phyloP scores from a whole-genome alignment of 1,140 invertebrate genomes.

The Papilio glaucus region DNA sequence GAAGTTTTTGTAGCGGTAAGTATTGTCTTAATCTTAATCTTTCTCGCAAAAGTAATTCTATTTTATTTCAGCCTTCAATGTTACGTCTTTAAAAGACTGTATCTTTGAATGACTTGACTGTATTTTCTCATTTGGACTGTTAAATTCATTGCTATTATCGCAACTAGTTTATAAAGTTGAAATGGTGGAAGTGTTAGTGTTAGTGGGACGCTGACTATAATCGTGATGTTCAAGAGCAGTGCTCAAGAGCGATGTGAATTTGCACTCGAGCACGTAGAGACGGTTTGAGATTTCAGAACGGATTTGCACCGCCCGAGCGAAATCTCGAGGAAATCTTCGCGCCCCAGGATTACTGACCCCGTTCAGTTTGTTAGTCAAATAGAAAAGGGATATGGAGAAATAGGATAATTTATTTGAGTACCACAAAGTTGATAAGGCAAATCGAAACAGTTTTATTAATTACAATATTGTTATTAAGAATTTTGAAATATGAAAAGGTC shows the following conservation, averaged over 20 bases:
- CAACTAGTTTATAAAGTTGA: slow-evolving; percentile 9
- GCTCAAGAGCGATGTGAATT: slow-evolving; percentile 29
- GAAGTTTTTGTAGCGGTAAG: background rate
- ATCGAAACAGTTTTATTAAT: too few species aligned
- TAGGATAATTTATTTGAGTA: too few species aligned
- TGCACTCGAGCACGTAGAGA: slow-evolving; percentile 30
- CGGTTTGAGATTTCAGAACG: slow-evolving; percentile 30
- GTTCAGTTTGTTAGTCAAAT: background rate
- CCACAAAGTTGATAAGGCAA: too few species aligned
- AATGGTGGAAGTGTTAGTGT: background rate
- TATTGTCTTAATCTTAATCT: too few species aligned
- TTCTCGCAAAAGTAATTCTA: too few species aligned
- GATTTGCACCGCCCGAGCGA: slow-evolving; percentile 18
- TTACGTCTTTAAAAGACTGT: background rate
- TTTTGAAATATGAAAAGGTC: too few species aligned
- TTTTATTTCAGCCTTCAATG: background rate
- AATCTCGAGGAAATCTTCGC: slow-evolving; percentile 4
- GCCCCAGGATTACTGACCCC: background rate
- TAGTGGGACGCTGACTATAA: slow-evolving; percentile 9
- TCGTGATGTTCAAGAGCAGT: slow-evolving; percentile 20
- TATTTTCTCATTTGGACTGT: background rate
- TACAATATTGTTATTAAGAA: too few species aligned
- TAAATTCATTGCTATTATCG: background rate
- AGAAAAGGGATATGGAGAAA: background rate
- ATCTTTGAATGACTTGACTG: background rate